A percentile compares a stretch with the other conserved stretches of the same genome.
These are phyloP conservation scores for Amphipyra tragopoginis DNA, from an alignment of 2,888 invertebrate genomes.

Conservation along the genomic window DNA sequence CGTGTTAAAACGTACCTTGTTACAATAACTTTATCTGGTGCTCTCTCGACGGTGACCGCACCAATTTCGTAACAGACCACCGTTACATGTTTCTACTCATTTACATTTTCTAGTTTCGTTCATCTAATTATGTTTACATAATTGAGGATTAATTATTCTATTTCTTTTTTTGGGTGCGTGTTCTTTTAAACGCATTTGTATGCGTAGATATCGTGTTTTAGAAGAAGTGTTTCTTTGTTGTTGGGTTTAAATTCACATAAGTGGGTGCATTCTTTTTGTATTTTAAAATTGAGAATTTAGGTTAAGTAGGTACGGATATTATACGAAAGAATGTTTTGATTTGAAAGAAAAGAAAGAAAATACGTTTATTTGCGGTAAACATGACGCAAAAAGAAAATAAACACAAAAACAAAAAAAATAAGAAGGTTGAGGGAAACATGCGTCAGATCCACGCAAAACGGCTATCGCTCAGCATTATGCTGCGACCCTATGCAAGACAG, in stretches of 20 bases:
- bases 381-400: no score
- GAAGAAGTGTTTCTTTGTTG: not conserved
- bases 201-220: not conserved
- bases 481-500: no score
- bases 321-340: no score
- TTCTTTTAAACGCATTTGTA: constrained; percentile 14
- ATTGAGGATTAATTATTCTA: constrained; percentile 54
- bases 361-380: no score
- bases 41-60: constrained; percentile 49
- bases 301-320: no score
- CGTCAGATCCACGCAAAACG: no score
- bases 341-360: no score
- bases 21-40: constrained; percentile 62
- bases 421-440: no score
- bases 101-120: constrained; percentile 53
- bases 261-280: not conserved
- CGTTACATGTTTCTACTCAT: constrained; percentile 54
- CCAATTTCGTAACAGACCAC: constrained; percentile 51
- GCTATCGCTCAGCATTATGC: no score
- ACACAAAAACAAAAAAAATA: no score
- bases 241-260: not conserved
- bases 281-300: no score
- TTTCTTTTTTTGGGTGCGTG: constrained; percentile 29
- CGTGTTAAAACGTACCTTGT: constrained; percentile 41
- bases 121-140: constrained; percentile 59